These are phyloP conservation scores for Musca vetustissima DNA, from an alignment of 1,140 invertebrate genomes.

Conservation along the genomic window DNA sequence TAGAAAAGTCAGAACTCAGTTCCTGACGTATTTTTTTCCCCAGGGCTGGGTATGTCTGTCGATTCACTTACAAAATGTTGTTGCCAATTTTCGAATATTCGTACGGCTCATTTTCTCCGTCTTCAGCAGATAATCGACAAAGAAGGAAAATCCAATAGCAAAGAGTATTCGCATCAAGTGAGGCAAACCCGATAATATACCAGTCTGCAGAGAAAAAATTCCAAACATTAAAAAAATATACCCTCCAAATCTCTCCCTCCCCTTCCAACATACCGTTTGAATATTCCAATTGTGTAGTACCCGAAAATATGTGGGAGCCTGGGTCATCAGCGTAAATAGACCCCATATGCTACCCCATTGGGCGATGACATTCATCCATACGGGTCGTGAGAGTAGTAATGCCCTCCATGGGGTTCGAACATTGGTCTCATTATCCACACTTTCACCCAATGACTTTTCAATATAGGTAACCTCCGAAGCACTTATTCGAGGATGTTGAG, in stretches of 20 bases:
- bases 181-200: conserved; percentile 66
- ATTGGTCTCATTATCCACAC: conserved; percentile 55
- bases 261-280: conserved; percentile 62
- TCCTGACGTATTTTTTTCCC: neutral
- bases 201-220: conserved; percentile 58
- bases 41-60: neutral
- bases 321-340: conserved; percentile 80
- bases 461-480: conserved; percentile 68
- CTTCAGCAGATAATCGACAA: conserved; percentile 64
- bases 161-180: conserved; percentile 66
- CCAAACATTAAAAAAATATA: too few species aligned
- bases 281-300: conserved; percentile 82
- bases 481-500: conserved; percentile 73
- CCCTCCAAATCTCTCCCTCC: neutral
- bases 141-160: conserved; percentile 61
- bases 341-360: conserved; percentile 85
- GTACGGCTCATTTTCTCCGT: conserved; percentile 63
- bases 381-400: conserved; percentile 71
- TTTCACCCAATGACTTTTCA: conserved; percentile 59
- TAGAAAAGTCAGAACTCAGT: too few species aligned
- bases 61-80: conserved; percentile 59
- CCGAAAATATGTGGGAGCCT: conserved; percentile 83
- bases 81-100: conserved; percentile 67
- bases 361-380: conserved; percentile 75
- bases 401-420: conserved; percentile 69